Base-by-base conservation (phyloP, 1,140 invertebrate genomes). In the Drosophila repletoides region DNA sequence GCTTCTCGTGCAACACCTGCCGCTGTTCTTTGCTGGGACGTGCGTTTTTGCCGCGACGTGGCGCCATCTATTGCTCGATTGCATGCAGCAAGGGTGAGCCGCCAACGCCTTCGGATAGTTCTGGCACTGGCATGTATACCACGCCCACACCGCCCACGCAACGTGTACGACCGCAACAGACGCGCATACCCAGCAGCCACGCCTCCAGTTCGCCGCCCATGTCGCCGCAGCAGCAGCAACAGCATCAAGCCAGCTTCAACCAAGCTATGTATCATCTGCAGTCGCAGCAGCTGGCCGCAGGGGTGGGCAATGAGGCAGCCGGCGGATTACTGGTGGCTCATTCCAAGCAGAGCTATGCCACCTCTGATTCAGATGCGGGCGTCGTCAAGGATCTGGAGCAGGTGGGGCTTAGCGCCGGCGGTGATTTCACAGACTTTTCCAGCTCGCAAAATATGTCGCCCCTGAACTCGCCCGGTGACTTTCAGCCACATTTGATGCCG, bases 1-100 rank as follows among this genome's bases (percentile, higher is more conserved):
- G 98, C 92, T 99, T 99, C 91, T 96, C 96, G 75, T 99, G 98
- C 91, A 95, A 96, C 83, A 96, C 96, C 2, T 99, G 98, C 91
- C 92, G 94, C 48, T 94, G 94, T 3, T 97, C 97, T 17, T 92
- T 99, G 9, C 92, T 99, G n/a, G 98, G 98, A 0, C 93, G 97
- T 33, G 97, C 97, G 0, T 99, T 99, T 91, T 91, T 99, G 56
- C 97, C 98, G 0, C 93, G 97, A 14, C 93, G 97, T 73, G 97
- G 97, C 4, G 95, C 96, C 56, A 99, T 99, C 74, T 99, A 96
- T 90, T 99, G 98, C 90, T 98, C 96, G 14, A 97, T 98, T 73
- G 95, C 95, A 1, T 98, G 97, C 89, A 96, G 95, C 68, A 96
- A 97, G 91, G 96, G 96, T 0, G 95, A 97, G 89, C 95, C 95